Evolutionary conservation across 2,797 vertebrate species (phyloP), one percentile per base, ranked within the genome.

Genomic region (Austrolebias charrua): DNA sequence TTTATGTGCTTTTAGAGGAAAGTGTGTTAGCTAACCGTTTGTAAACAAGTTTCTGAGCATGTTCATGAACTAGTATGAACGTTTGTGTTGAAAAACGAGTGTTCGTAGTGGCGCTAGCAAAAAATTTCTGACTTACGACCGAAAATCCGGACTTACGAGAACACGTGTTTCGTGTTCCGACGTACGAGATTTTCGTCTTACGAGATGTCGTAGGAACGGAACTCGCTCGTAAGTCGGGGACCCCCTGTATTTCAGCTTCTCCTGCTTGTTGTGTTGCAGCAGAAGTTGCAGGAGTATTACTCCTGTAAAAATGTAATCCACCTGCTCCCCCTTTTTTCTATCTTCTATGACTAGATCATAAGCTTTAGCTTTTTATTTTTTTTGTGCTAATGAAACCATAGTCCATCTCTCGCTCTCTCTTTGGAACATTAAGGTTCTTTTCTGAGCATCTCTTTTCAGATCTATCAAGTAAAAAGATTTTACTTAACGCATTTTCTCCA

Each of bases 401-500:
- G 52, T 57, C 35, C 40, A 14, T 54, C 50, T 55, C 38, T 15
- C 20, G 28, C 60, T 66, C 24, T 43, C 46, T 66, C 60, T 65
- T 31, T 49, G 18, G 63, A 60, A 53, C 44, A 19, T 65, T 60
- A 68, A 71, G 59, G 60, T 69, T 69, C 52, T 51, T 81, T 68
- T 72, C 68, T 66, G 45, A 76, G 53, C 75, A 63, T 81, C 69
- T 60, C 43, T 13, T 53, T 74, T 82, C 57, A 69, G 75, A 84
- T 79, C 73, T 75, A 88, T 80, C 73, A 76, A 85, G 85, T 82
- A 82, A 85, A 86, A 85, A 74, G 69, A 80, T 79, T 86, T 88
- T 86, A 87, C 84, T 91, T 83, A 88, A 85, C 75, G 29, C 74
- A 48, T 81, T 87, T 86, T 90, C 81, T 88, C 79, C 76, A 83